phyloP scores from a whole-genome alignment of 2,888 invertebrate genomes.

The Brenthis ino region DNA sequence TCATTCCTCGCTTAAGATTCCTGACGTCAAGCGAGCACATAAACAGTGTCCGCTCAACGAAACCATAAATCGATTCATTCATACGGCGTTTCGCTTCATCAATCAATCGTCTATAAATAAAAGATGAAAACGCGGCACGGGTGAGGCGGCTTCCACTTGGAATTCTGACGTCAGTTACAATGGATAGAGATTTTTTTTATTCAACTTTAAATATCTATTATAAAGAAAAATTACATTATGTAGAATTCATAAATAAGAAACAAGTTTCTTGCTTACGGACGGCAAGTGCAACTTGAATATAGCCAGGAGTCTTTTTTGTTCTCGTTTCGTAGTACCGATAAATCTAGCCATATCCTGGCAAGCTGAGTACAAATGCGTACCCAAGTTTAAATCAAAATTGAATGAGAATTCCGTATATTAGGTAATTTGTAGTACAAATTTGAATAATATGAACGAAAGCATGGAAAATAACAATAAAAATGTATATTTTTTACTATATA shows the following conservation, averaged over 20 bases:
- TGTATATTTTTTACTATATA: too few species aligned
- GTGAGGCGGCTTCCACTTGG: conserved; percentile 60
- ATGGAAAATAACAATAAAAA: too few species aligned
- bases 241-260: conserved; percentile 43
- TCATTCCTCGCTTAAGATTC: conserved; percentile 61
- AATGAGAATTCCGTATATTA: conserved; percentile 1
- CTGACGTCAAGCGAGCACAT: conserved; percentile 69
- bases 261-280: conserved; percentile 34
- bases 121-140: conserved; percentile 61
- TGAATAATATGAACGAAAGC: neutral
- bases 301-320: conserved; percentile 33
- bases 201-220: conserved; percentile 41
- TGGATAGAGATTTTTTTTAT: conserved; percentile 47
- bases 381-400: conserved; percentile 8
- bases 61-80: conserved; percentile 77
- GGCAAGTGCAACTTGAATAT: conserved; percentile 39
- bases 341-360: conserved; percentile 37
- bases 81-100: conserved; percentile 72
- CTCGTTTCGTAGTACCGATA: conserved; percentile 34
- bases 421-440: neutral
- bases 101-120: conserved; percentile 76
- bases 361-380: conserved; percentile 22
- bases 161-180: conserved; percentile 66
- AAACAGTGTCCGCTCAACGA: conserved; percentile 65
- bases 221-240: conserved; percentile 44